Percentiles rank a stretch among this genome's conserved stretches.
These are phyloP conservation scores for Scytalopus superciliaris DNA, from an alignment of 2,113 vertebrate genomes.

Conservation along the genomic window DNA sequence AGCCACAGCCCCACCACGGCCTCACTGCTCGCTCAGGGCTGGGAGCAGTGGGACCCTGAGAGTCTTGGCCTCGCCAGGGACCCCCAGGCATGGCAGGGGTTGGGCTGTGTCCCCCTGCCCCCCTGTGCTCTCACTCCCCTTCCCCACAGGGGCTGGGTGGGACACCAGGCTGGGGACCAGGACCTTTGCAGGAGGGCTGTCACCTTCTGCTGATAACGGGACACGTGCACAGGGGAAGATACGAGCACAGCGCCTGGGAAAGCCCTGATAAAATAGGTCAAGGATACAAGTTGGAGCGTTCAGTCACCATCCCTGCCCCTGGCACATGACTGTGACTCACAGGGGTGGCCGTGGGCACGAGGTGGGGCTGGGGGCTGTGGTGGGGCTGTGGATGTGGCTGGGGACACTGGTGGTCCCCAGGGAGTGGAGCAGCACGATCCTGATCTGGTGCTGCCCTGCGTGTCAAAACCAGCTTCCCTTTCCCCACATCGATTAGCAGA, in stretches of 20 bases:
- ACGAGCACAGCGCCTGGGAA: neutral
- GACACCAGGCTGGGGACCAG: neutral
- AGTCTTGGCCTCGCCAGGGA: neutral
- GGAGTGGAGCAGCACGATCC: fast-evolving
- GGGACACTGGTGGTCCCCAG: fast-evolving
- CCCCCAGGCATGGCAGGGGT: neutral
- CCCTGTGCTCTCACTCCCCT: fast-evolving
- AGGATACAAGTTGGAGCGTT: neutral
- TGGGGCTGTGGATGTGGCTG: neutral
- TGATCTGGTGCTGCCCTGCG: fast-evolving
- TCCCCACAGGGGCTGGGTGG: neutral
- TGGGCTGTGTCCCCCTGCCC: neutral
- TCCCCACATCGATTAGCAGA: neutral
- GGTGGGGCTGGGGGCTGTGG: neutral
- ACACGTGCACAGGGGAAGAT: fast-evolving
- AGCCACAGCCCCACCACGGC: neutral
- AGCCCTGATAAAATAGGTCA: neutral
- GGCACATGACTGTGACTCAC: neutral
- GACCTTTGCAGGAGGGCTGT: neutral
- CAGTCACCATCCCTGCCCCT: neutral
- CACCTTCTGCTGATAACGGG: neutral
- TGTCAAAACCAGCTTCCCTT: neutral
- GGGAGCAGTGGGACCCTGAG: neutral
- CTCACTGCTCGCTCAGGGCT: neutral
- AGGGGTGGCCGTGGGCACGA: fast-evolving